Evolutionary conservation across 1,140 invertebrate species (phyloP).

Genomic region (Caenorhabditis tropicalis): DNA sequence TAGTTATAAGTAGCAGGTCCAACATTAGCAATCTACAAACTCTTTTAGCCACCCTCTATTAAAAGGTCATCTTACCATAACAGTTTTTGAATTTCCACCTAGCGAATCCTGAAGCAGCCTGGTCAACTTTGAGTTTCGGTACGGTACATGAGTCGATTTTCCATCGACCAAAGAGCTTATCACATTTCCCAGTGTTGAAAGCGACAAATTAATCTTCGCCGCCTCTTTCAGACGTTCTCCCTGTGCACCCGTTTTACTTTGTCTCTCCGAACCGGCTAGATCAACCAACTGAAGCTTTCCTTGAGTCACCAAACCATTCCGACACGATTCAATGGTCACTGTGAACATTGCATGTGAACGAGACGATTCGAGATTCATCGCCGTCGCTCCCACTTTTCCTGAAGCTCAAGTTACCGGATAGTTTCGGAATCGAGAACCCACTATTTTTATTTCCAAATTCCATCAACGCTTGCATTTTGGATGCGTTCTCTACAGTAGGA

Average conservation of each 20-base stretch:
- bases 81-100: slow-evolving; percentile 93
- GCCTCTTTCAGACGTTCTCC: slow-evolving; percentile 89
- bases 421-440: slow-evolving; percentile 68
- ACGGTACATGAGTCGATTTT: slow-evolving; percentile 90
- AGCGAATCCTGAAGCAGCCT: slow-evolving; percentile 89
- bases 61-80: slow-evolving; percentile 82
- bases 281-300: slow-evolving; percentile 85
- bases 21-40: slow-evolving; percentile 83
- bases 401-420: neutral
- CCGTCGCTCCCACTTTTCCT: slow-evolving; percentile 79
- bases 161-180: slow-evolving; percentile 92
- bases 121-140: slow-evolving; percentile 91
- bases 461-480: slow-evolving; percentile 83
- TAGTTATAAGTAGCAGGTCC: slow-evolving; percentile 95
- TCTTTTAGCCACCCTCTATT: slow-evolving; percentile 53
- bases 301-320: slow-evolving; percentile 78
- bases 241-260: slow-evolving; percentile 83
- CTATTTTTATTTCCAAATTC: slow-evolving; percentile 83
- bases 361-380: slow-evolving; percentile 94
- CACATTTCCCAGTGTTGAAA: slow-evolving; percentile 91
- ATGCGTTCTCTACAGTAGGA: slow-evolving; percentile 83
- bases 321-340: slow-evolving; percentile 76
- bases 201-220: slow-evolving; percentile 91
- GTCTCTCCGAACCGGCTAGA: slow-evolving; percentile 76
- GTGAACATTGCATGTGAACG: slow-evolving; percentile 93